These are phyloP conservation scores for Barypeithes pellucidus DNA, from an alignment of 2,888 invertebrate genomes.

Conservation along the genomic window DNA sequence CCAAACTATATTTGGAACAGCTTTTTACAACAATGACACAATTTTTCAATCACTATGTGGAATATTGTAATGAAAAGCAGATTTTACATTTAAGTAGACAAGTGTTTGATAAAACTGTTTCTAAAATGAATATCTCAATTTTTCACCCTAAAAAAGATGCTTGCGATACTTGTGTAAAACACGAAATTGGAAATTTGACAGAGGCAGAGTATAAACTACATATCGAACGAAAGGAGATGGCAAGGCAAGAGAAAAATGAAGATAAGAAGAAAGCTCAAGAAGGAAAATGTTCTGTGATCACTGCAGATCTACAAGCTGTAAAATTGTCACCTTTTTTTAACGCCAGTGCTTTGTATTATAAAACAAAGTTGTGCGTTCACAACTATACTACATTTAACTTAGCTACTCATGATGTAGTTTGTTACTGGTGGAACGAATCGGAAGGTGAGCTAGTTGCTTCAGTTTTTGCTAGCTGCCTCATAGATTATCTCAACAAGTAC, in stretches of 20 bases:
- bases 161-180: too few relatives aligned
- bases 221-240: conserved; percentile 14
- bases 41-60: too few relatives aligned
- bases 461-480: conserved; percentile 35
- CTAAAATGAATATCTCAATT: too few relatives aligned
- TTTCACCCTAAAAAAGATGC: too few relatives aligned
- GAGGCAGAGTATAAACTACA: too few relatives aligned
- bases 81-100: too few relatives aligned
- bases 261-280: conserved; percentile 24
- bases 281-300: conserved; percentile 18
- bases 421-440: conserved; percentile 46
- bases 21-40: too few relatives aligned
- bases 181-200: too few relatives aligned
- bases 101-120: too few relatives aligned
- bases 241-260: conserved; percentile 11
- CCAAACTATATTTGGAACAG: too few relatives aligned
- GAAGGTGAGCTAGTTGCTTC: conserved; percentile 47
- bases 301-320: conserved; percentile 28
- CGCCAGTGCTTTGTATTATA: conserved; percentile 62
- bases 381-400: conserved; percentile 59
- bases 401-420: conserved; percentile 55
- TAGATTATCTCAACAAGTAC: conserved; percentile 42
- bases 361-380: conserved; percentile 62
- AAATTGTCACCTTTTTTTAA: conserved; percentile 28
- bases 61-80: too few relatives aligned